These are phyloP conservation scores for Chelon labrosus DNA, from an alignment of 2,797 vertebrate species.

Conservation along the genomic window DNA sequence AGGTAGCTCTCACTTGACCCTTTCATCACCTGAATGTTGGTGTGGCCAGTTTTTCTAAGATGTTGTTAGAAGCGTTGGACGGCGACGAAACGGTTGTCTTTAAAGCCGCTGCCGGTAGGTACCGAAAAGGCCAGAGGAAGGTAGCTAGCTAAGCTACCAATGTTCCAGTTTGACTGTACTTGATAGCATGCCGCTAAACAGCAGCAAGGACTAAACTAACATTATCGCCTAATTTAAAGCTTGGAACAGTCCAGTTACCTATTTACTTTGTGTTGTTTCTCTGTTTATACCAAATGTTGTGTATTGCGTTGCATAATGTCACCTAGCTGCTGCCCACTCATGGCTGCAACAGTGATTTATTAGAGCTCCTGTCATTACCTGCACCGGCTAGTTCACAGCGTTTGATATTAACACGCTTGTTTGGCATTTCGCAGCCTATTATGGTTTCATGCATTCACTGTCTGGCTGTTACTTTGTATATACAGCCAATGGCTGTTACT, in stretches of 20 bases:
- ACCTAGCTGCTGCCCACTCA: slow-evolving; percentile 30
- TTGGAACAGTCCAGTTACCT: fast-evolving
- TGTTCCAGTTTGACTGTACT: slow-evolving; percentile 4
- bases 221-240: background rate
- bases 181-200: slow-evolving; percentile 32
- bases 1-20: slow-evolving; percentile 13
- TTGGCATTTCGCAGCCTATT: background rate
- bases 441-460: background rate
- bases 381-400: background rate
- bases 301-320: slow-evolving; percentile 10
- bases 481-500: background rate
- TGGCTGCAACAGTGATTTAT: slow-evolving; percentile 37
- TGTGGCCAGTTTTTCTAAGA: slow-evolving; percentile 45
- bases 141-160: slow-evolving; percentile 51
- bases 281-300: fast-evolving
- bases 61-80: slow-evolving; percentile 83
- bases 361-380: background rate
- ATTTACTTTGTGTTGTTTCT: background rate
- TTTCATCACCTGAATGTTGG: slow-evolving; percentile 54
- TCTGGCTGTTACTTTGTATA: background rate
- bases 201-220: background rate
- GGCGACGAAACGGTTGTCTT: slow-evolving; percentile 79
- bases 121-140: slow-evolving; percentile 28
- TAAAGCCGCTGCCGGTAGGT: slow-evolving; percentile 80
- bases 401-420: background rate